Conservation (phyloP, 2,113 vertebrate species). For the Erpornis zantholeuca region DNA sequence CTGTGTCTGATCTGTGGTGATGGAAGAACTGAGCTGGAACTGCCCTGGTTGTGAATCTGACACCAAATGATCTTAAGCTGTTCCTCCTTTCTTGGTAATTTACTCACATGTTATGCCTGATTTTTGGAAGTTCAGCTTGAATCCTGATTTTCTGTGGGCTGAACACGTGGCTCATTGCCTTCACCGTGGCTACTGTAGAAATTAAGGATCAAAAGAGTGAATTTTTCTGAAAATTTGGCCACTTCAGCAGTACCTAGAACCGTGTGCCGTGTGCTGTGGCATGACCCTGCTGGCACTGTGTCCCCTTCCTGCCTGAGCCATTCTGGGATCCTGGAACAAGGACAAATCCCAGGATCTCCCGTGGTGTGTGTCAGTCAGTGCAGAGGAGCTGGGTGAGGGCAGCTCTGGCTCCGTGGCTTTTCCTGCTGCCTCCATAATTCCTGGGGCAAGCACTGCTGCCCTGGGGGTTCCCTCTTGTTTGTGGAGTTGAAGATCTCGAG, state of each 20-base stretch:
- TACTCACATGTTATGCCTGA: background rate
- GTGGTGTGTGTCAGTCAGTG: background rate
- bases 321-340: background rate
- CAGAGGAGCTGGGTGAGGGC: background rate
- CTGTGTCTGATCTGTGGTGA: background rate
- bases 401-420: background rate
- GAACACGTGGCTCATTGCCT: accelerated
- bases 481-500: background rate
- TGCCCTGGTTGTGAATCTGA: background rate
- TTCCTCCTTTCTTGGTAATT: background rate
- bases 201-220: background rate
- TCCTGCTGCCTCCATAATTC: background rate
- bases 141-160: background rate
- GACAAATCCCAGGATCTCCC: accelerated
- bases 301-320: background rate
- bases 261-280: background rate
- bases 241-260: accelerated
- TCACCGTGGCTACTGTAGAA: background rate
- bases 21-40: background rate
- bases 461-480: background rate
- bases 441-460: background rate
- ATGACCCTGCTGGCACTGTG: background rate
- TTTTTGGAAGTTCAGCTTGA: background rate
- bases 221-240: background rate
- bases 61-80: background rate